Percentiles rank a stretch among this genome's conserved stretches.
Conservation (phyloP, 2,113 vertebrate genomes). For the Neoarius graeffei region DNA sequence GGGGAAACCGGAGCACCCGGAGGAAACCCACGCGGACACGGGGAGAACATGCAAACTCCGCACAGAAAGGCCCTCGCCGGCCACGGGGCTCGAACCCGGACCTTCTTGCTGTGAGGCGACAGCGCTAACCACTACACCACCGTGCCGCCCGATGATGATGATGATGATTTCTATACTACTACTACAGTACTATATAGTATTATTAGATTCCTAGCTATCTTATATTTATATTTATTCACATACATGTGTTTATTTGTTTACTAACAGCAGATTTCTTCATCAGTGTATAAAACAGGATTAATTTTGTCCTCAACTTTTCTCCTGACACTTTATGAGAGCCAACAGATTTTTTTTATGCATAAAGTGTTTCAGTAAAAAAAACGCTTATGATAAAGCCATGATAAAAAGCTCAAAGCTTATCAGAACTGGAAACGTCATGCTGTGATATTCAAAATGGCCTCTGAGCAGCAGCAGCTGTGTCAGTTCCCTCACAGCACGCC, state of each 20-base stretch:
- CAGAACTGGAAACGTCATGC: not conserved
- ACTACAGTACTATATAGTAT: not conserved
- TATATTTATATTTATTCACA: not conserved
- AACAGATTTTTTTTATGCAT: not conserved
- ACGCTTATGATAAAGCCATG: not conserved
- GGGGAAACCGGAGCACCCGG: too few relatives aligned
- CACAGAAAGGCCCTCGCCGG: too few relatives aligned
- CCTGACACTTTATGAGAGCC: not conserved
- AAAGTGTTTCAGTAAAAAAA: not conserved
- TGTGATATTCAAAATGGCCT: conserved; percentile 73
- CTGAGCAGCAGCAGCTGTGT: conserved; percentile 55
- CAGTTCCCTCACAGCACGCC: conserved; percentile 41
- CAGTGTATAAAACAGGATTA: not conserved
- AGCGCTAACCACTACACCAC: too few relatives aligned
- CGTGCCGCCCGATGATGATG: too few relatives aligned
- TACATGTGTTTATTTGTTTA: not conserved
- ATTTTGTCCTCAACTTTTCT: not conserved
- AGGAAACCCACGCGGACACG: too few relatives aligned
- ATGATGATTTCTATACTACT: too few relatives aligned
- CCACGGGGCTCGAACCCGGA: too few relatives aligned
- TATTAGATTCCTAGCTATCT: not conserved
- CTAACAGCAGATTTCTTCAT: not conserved
- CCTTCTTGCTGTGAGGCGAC: too few relatives aligned
- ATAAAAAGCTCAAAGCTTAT: not conserved
- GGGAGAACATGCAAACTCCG: too few relatives aligned